Conservation (phyloP, 2,888 invertebrate species). For the Dysmachus trigonus region DNA sequence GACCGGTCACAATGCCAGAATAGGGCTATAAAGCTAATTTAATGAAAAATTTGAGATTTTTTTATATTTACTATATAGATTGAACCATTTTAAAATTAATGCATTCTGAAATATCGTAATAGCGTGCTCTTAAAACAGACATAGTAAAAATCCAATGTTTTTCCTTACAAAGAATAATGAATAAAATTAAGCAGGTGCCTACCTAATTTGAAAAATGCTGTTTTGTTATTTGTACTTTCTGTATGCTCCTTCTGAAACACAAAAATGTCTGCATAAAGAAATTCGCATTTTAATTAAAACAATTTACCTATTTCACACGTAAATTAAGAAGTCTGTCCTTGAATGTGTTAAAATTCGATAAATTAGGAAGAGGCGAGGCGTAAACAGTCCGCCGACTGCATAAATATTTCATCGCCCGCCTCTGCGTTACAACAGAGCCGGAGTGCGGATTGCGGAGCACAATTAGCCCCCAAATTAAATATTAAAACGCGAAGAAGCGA, state of each 20-base stretch:
- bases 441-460: no score
- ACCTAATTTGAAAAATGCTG: neutral
- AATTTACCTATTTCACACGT: neutral
- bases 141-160: no score
- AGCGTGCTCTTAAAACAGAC: no score
- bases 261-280: neutral
- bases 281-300: neutral
- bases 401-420: neutral
- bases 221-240: neutral
- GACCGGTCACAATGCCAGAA: no score
- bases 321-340: neutral
- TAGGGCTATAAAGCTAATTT: no score
- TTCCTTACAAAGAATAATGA: no score
- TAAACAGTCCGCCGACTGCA: neutral
- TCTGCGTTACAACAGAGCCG: neutral
- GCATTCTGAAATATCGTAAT: no score
- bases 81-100: no score
- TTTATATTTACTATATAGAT: no score
- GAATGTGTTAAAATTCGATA: neutral
- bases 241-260: neutral
- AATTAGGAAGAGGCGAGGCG: neutral
- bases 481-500: neutral
- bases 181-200: no score
- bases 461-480: neutral
- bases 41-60: no score